Evolutionary conservation across 35 echinoderm and acorn worm genomes (phyloP).

Genomic region (Chiridota heheva): DNA sequence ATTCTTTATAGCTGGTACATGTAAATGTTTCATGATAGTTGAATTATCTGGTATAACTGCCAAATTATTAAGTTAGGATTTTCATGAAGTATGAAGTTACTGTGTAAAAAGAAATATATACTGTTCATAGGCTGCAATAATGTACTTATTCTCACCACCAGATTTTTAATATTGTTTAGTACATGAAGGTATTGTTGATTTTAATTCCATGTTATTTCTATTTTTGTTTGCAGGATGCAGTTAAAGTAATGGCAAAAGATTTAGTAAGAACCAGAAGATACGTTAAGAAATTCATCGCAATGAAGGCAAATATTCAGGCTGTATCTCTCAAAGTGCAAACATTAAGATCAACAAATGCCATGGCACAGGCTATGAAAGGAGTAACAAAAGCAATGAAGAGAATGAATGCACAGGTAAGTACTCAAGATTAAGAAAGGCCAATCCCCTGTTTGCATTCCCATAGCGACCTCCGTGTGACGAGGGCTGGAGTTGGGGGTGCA

Average conservation of each 20-base stretch:
- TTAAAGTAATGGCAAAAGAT: slow-evolving; percentile 96
- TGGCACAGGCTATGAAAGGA: slow-evolving; percentile 97
- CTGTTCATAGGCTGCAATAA: not conserved
- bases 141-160: too few relatives aligned
- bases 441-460: too few relatives aligned
- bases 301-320: slow-evolving; percentile 97
- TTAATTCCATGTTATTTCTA: slow-evolving; percentile 3
- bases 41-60: too few relatives aligned
- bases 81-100: not conserved
- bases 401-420: slow-evolving; percentile 92
- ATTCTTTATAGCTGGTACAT: too few relatives aligned
- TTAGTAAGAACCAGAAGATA: slow-evolving; percentile 88
- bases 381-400: slow-evolving; percentile 85
- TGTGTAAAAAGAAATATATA: not conserved
- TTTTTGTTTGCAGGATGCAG: slow-evolving; percentile 78
- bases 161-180: too few relatives aligned
- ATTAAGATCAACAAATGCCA: slow-evolving; percentile 77
- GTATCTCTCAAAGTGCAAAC: slow-evolving; percentile 94
- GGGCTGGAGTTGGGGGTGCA: too few relatives aligned
- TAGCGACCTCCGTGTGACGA: too few relatives aligned
- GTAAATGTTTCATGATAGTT: too few relatives aligned
- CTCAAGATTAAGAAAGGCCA: not conserved
- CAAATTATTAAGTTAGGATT: too few relatives aligned
- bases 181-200: too few relatives aligned
- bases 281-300: slow-evolving; percentile 93